Percentiles rank a stretch among this genome's conserved stretches.
Conservation (phyloP, 2,113 vertebrate species). For the Etia nguti region DNA sequence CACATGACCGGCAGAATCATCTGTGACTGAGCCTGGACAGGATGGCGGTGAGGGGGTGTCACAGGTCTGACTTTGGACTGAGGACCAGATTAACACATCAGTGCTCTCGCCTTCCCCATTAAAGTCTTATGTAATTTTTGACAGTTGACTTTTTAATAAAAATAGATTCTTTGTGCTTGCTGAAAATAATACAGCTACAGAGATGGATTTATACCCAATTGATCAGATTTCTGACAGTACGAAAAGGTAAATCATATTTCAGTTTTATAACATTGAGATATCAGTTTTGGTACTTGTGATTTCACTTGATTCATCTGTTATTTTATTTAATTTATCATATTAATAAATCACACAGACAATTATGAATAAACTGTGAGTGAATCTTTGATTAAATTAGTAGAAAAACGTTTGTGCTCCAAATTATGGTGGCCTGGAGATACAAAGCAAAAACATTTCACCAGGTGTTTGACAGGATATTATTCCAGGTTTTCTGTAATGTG, state of each 20-base stretch:
- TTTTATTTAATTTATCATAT: neutral
- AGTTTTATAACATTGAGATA: neutral
- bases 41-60: fast-evolving
- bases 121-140: fast-evolving
- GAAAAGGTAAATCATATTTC: neutral
- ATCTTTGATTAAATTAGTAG: neutral
- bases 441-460: neutral
- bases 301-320: neutral
- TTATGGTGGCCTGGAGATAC: fast-evolving
- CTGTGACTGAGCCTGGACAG: neutral
- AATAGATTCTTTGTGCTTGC: neutral
- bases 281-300: neutral
- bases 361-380: fast-evolving
- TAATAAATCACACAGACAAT: neutral
- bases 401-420: neutral
- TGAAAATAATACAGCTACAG: neutral
- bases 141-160: fast-evolving
- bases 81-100: neutral
- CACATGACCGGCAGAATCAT: fast-evolving
- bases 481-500: neutral
- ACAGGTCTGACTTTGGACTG: neutral
- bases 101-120: fast-evolving
- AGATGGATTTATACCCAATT: neutral
- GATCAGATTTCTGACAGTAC: neutral
- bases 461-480: neutral